These are phyloP conservation scores for Petaurus breviceps DNA, from an alignment of 2,113 vertebrate genomes.

Conservation along the genomic window DNA sequence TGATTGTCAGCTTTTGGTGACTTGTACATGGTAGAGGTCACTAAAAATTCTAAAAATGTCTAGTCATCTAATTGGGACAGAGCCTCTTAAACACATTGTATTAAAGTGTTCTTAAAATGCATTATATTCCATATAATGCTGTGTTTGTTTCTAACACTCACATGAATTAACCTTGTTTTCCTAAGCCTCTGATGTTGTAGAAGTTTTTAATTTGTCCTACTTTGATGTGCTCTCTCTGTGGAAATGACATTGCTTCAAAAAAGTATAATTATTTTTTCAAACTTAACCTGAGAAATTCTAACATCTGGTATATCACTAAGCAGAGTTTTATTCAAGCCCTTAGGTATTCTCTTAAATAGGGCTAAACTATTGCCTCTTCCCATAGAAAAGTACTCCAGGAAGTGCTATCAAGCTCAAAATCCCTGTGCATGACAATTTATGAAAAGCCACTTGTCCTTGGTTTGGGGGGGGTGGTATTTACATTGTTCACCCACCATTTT, in stretches of 20 bases:
- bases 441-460: neutral
- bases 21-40: neutral
- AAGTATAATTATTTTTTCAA: conserved; percentile 34
- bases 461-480: neutral
- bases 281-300: conserved; percentile 33
- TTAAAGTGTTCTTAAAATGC: neutral
- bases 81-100: neutral
- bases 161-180: conserved; percentile 5
- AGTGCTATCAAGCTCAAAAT: neutral
- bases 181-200: neutral
- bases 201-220: conserved; percentile 29
- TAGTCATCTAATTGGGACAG: neutral
- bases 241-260: conserved; percentile 33
- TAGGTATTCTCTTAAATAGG: neutral
- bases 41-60: neutral
- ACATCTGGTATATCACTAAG: conserved; percentile 22
- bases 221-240: conserved; percentile 18
- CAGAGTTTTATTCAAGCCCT: conserved; percentile 43
- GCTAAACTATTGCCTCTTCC: accelerated
- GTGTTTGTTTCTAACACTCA: neutral
- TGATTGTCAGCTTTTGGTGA: neutral
- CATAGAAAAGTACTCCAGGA: neutral
- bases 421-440: neutral
- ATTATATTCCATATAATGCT: neutral
- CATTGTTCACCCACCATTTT: neutral